Evolutionary conservation across 1,140 invertebrate genomes (phyloP).

Genomic region (Cydia splendana): DNA sequence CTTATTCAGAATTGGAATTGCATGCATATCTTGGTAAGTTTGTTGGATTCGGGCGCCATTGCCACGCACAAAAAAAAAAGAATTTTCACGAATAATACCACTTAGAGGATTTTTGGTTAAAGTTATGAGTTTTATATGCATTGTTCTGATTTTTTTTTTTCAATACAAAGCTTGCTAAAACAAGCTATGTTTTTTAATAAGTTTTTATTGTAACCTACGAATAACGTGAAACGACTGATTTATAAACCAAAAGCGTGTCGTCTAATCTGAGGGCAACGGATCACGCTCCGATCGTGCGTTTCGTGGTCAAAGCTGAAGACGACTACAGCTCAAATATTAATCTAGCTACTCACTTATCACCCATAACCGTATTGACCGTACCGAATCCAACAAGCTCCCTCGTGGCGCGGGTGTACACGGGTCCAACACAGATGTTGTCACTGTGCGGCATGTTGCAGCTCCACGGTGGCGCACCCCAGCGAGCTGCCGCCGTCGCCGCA

Average conservation of each 20-base stretch:
- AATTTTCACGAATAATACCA: too few species aligned
- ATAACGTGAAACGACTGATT: too few species aligned
- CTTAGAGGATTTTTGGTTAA: background rate
- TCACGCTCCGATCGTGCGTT: too few species aligned
- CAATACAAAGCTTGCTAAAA: too few species aligned
- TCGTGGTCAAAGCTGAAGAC: too few species aligned
- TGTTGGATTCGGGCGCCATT: constrained; percentile 50
- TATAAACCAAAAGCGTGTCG: too few species aligned
- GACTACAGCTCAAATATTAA: too few species aligned
- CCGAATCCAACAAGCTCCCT: constrained; percentile 39
- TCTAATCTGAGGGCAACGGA: too few species aligned
- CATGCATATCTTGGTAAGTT: constrained; percentile 61
- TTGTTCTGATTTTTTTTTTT: background rate
- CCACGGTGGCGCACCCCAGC: constrained; percentile 97
- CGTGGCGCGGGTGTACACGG: constrained; percentile 61
- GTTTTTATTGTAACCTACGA: too few species aligned
- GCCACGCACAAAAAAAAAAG: background rate
- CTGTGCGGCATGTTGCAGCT: constrained; percentile 84
- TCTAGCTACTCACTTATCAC: too few species aligned
- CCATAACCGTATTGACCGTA: background rate
- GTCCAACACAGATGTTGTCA: constrained; percentile 40
- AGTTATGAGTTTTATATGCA: background rate
- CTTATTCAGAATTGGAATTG: constrained; percentile 41
- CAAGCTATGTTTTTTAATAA: too few species aligned
- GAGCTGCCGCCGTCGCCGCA: constrained; percentile 98